A percentile compares a stretch with the other conserved stretches of the same genome.
Conservation (phyloP, 2,797 vertebrate genomes). For the Glossophaga mutica region DNA sequence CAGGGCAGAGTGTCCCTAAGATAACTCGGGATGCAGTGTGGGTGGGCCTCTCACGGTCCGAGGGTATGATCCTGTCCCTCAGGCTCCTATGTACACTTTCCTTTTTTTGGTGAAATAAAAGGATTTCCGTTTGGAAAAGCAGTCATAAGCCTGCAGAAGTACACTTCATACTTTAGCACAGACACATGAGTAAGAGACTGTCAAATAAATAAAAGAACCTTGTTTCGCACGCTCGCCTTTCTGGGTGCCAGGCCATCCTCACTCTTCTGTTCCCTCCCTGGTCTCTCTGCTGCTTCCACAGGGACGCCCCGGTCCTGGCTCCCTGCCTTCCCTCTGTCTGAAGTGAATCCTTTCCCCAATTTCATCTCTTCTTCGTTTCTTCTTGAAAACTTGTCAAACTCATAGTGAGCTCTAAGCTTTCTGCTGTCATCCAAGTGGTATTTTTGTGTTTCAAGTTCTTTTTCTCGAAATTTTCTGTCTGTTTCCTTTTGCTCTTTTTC, state of each 20-base stretch:
- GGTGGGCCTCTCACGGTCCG: neutral
- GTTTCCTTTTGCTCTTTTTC: constrained; percentile 93
- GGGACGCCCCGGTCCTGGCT: constrained; percentile 86
- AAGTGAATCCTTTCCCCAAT: constrained; percentile 93
- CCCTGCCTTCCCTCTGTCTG: constrained; percentile 93
- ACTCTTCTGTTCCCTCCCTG: constrained; percentile 90
- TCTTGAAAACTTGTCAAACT: constrained; percentile 91
- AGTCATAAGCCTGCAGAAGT: constrained; percentile 59
- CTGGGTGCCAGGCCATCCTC: constrained; percentile 90
- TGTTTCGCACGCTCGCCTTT: constrained; percentile 94
- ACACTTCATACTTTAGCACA: constrained; percentile 56
- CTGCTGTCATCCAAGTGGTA: constrained; percentile 90
- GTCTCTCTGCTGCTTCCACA: constrained; percentile 88
- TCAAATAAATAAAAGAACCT: constrained; percentile 86
- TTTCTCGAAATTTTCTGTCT: constrained; percentile 89
- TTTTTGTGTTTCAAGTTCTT: constrained; percentile 88
- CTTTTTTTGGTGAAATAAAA: neutral
- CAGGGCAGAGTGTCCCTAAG: constrained; percentile 57
- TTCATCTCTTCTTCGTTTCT: constrained; percentile 93
- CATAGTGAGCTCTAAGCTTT: constrained; percentile 90
- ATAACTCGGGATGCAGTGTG: neutral
- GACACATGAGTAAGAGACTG: constrained; percentile 77
- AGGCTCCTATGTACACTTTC: neutral
- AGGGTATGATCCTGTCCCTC: neutral
- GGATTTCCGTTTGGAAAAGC: constrained; percentile 12